Base-by-base conservation (phyloP, 2,888 invertebrate species). In the Rhyacophila evoluta region DNA sequence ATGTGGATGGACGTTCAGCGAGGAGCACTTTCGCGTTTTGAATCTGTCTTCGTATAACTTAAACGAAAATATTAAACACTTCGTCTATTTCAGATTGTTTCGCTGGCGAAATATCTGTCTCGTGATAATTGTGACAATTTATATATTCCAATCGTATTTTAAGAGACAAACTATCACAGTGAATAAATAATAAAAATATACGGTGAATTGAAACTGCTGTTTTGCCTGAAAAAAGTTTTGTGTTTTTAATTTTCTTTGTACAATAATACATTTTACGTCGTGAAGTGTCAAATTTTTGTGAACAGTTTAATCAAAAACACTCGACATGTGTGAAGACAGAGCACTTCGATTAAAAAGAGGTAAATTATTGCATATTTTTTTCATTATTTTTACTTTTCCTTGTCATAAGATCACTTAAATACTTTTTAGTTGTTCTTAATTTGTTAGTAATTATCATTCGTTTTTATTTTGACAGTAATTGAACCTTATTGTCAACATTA, bases 271-370 rank as follows among this genome's bases (percentile, higher is more conserved):
- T n/a, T n/a, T n/a, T n/a, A n/a, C n/a, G n/a, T n/a, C n/a, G n/a
- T n/a, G n/a, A 27, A 29, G 39, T 27, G 38, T 73, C 41, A 25
- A n/a, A 12, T 72, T 72, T 12, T 12, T 36, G 12, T 25, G 0
- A 37, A 15, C 15, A 72, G 37, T 72, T 37, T 6, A 5, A 25
- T 11, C 2, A 25, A 69, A 28, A 69, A n/a, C 11, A 6, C 1
- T 4, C 29, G 75, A 78, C 15, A 80, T 80, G 80, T 80, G 80
- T 37, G 80, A 80, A 73, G 80, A 80, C 25, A 78, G 80, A 68
- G 77, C 75, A 68, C 39, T 75, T 11, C 41, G 75, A 5, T 37
- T 80, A 41, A 80, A 55, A 37, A 80, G 72, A 80, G 78, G 80
- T 80, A 75, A 71, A 38, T 19, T 1, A 38, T 1, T 19, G 25